Base-by-base conservation (phyloP, 1,140 invertebrate species). In the Drosophila repletoides region DNA sequence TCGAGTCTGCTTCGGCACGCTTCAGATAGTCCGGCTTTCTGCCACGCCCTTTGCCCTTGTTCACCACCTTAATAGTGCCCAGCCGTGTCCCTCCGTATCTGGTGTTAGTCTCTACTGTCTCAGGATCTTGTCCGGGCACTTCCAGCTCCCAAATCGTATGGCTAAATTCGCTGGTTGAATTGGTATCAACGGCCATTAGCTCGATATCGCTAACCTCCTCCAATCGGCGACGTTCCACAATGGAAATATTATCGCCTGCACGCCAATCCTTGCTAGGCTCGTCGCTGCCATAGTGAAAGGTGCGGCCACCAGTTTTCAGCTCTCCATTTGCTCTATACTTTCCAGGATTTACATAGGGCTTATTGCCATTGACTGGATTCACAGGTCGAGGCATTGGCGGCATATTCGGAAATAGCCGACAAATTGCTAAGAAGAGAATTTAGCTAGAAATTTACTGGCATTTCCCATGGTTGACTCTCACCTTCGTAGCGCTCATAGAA, bases 81-180 rank as follows among this genome's bases (percentile, higher is more conserved):
- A 80, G 15, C 9, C 41, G 60, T 3, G 21, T 1, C 9, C 14
- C 15, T 2, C 14, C 33, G 1, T 10, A 6, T 10, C 12, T 33
- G 1, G 36, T 43, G 6, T 9, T 31, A n/a, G 6, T 29, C 9
- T 2, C 3, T 1, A 2, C 0, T 1, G 15, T 0, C n/a, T n/a
- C 1, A 3, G 12, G 29, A 6, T 55, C 33, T 9, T 80, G 19
- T 0, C 41, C 55, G 0, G 65, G 56, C 48, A 41, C 33, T 10
- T 80, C 71, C 1, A 86, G 9, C 3, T 61, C 5, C 80, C 80
- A 86, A 1, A 87, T 51, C 2, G 59, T 86, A n/a, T 87, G 80
- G 29, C 80, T 86, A 3, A 87, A 69, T 0, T 36, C 58, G 0
- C 9, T 19, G 7, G 2, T n/a, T 1, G 65, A 22, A 3, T 48